These are phyloP conservation scores for Bolborhynchus lineola DNA, from an alignment of 2,113 vertebrate species.

Conservation along the genomic window DNA sequence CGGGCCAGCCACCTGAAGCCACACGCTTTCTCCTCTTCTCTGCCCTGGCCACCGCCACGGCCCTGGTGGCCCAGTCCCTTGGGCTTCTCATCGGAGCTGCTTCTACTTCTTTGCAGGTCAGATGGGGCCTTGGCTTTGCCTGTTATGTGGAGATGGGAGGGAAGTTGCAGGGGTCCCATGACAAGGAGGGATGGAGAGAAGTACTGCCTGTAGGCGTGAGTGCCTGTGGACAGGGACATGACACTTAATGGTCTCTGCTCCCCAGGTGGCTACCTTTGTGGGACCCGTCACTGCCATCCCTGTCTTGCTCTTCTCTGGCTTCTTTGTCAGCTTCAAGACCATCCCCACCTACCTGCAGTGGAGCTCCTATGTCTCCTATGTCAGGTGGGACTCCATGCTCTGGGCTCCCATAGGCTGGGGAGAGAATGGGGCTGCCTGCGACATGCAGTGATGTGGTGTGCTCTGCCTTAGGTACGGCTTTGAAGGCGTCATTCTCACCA, in stretches of 20 bases:
- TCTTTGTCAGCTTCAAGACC: constrained; percentile 98
- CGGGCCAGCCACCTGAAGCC: constrained; percentile 91
- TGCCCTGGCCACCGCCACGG: constrained; percentile 88
- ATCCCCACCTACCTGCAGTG: constrained; percentile 97
- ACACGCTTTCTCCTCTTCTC: constrained; percentile 92
- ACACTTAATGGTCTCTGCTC: not conserved
- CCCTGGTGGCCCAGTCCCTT: constrained; percentile 93
- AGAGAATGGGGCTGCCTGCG: not conserved
- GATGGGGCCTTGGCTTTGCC: not conserved
- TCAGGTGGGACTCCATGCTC: constrained; percentile 78
- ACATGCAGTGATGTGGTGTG: accelerated
- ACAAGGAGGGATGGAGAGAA: not conserved
- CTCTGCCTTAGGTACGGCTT: constrained; percentile 87
- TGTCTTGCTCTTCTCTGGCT: constrained; percentile 95
- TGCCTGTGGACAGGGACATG: accelerated
- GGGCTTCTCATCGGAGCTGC: constrained; percentile 95
- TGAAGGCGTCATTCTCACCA: constrained; percentile 93
- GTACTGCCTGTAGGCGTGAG: accelerated
- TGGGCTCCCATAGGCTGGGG: not conserved
- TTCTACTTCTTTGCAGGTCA: constrained; percentile 93
- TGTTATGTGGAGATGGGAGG: accelerated
- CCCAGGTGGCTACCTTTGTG: constrained; percentile 94
- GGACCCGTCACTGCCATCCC: constrained; percentile 95
- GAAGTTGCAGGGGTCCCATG: accelerated
- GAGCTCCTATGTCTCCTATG: constrained; percentile 97